Evolutionary conservation across 2,888 invertebrate genomes (phyloP).

Genomic region (Rhimphoctona megacephalus): DNA sequence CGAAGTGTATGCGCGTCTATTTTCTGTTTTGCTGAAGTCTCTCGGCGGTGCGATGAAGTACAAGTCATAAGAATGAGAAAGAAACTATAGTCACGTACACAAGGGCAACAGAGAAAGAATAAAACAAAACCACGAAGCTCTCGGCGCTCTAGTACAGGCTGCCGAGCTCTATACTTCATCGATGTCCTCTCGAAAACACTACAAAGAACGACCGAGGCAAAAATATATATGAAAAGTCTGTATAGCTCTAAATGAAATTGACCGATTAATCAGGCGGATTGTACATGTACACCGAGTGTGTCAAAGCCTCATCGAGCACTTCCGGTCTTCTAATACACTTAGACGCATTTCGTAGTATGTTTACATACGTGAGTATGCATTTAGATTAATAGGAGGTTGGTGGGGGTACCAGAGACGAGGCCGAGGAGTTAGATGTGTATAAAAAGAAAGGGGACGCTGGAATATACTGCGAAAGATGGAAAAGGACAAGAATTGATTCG

Average conservation of each 20-base stretch:
- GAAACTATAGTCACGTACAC: neutral
- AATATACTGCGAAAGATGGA: neutral
- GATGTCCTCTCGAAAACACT: neutral
- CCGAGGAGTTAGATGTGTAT: neutral
- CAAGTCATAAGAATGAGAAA: neutral
- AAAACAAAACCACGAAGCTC: neutral
- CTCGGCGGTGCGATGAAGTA: neutral
- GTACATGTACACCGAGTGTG: slow-evolving; percentile 8
- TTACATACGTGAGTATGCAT: neutral
- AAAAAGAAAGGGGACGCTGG: slow-evolving; percentile 3
- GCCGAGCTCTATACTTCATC: neutral
- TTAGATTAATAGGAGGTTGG: neutral
- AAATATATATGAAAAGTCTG: neutral
- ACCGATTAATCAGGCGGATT: slow-evolving; percentile 12
- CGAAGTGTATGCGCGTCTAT: neutral
- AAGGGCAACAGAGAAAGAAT: slow-evolving; percentile 2
- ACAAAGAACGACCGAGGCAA: neutral
- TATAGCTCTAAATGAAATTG: slow-evolving; percentile 21
- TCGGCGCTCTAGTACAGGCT: neutral
- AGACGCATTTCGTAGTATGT: neutral
- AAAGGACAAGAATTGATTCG: slow-evolving; percentile 3
- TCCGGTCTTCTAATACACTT: slow-evolving; percentile 1
- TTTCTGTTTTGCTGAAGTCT: neutral
- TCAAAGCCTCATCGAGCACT: slow-evolving; percentile 24
- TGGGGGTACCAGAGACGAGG: slow-evolving; percentile 29